A percentile compares a stretch with the other conserved stretches of the same genome.
Conservation (phyloP, 2,888 invertebrate species). For the Flexamia atlantica region DNA sequence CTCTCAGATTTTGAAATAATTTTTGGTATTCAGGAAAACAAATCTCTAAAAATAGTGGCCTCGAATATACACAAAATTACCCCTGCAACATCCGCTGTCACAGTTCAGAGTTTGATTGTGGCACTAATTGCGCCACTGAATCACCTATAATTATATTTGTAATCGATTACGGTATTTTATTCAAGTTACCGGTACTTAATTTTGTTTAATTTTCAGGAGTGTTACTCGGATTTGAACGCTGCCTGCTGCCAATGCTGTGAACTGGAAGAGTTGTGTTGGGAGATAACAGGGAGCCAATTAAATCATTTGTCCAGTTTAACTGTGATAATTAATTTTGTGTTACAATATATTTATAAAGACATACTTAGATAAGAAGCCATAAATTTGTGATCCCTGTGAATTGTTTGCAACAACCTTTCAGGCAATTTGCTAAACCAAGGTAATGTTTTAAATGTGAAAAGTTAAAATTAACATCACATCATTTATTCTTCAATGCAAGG, state of each 20-base stretch:
- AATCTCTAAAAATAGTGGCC: too few relatives aligned
- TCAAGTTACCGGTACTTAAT: too few relatives aligned
- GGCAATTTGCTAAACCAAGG: neutral
- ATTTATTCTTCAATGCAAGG: neutral
- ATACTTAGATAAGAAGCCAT: neutral
- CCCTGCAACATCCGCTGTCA: too few relatives aligned
- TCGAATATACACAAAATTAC: too few relatives aligned
- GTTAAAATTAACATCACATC: neutral
- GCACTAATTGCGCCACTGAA: too few relatives aligned
- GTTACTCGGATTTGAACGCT: neutral
- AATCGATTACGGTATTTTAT: too few relatives aligned
- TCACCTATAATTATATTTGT: too few relatives aligned
- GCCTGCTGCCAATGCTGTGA: conserved; percentile 2
- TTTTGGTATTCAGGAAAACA: too few relatives aligned
- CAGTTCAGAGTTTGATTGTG: too few relatives aligned
- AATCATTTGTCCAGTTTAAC: conserved; percentile 22
- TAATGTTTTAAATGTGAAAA: neutral
- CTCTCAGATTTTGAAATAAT: too few relatives aligned
- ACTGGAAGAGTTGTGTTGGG: neutral
- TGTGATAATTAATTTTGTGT: conserved; percentile 42
- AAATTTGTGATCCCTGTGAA: neutral
- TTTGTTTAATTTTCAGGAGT: neutral
- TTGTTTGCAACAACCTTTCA: neutral
- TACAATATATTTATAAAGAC: conserved; percentile 25
- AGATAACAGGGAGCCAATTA: neutral